Evolutionary conservation across 2,888 invertebrate species (phyloP).

Genomic region (Epistrophe grossulariae): DNA sequence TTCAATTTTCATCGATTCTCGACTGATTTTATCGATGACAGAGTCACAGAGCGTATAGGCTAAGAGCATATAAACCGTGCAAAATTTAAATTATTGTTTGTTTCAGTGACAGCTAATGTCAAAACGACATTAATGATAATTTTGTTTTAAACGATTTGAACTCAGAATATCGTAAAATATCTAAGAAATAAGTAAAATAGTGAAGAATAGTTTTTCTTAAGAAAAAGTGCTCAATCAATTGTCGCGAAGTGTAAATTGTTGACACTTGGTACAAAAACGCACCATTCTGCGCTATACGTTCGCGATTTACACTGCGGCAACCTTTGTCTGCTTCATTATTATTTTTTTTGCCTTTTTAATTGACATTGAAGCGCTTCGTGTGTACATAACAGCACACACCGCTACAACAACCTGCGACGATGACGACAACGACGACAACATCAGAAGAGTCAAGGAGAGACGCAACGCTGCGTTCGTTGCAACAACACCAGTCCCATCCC

Average conservation of each 20-base stretch:
- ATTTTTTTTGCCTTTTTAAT: slow-evolving; percentile 69
- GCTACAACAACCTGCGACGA: slow-evolving; percentile 3
- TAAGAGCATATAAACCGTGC: too few species aligned
- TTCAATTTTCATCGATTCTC: too few species aligned
- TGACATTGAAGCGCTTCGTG: slow-evolving; percentile 71
- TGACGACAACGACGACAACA: background rate
- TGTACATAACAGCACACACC: slow-evolving; percentile 47
- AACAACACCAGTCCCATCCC: slow-evolving; percentile 2
- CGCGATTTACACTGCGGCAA: slow-evolving; percentile 72
- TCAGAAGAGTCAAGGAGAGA: slow-evolving; percentile 32
- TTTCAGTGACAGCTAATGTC: too few species aligned
- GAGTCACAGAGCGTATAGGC: too few species aligned
- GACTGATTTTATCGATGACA: too few species aligned
- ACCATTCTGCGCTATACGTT: slow-evolving; percentile 23
- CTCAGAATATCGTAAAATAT: background rate
- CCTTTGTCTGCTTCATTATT: slow-evolving; percentile 72
- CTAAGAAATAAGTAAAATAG: background rate
- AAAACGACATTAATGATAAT: too few species aligned
- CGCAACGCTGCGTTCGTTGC: slow-evolving; percentile 39
- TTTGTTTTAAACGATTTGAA: background rate
- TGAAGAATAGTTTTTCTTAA: background rate
- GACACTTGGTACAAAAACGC: slow-evolving; percentile 56
- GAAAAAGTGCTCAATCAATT: background rate
- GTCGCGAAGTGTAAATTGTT: background rate
- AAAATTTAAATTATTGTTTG: too few species aligned